These are phyloP conservation scores for Tursiops truncatus DNA, from an alignment of 2,113 vertebrate species.

Conservation along the genomic window DNA sequence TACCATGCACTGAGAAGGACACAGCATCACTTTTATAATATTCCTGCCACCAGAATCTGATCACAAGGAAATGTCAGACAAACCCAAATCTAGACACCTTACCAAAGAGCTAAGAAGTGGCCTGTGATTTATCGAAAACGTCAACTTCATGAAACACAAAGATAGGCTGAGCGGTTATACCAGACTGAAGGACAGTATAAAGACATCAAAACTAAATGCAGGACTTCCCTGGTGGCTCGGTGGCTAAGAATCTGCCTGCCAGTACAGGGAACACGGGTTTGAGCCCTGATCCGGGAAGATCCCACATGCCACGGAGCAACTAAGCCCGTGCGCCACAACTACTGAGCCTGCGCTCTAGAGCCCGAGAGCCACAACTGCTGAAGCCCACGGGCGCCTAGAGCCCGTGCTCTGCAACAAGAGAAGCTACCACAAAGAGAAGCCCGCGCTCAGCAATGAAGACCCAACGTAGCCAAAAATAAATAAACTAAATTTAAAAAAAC, in stretches of 20 bases:
- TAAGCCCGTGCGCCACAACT: too few species aligned
- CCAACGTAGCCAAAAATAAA: neutral
- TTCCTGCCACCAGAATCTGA: neutral
- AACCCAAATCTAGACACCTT: neutral
- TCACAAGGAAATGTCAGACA: neutral
- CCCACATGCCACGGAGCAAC: neutral
- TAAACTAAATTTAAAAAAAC: neutral
- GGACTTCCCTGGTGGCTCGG: neutral
- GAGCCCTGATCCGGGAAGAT: neutral
- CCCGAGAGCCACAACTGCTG: too few species aligned
- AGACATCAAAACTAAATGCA: neutral
- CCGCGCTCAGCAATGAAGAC: too few species aligned
- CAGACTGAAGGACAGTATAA: neutral
- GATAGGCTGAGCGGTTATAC: neutral
- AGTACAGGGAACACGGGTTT: neutral
- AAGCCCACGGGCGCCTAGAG: too few species aligned
- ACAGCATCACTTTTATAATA: neutral
- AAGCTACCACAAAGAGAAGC: too few species aligned
- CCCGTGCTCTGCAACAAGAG: too few species aligned
- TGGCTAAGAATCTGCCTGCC: neutral
- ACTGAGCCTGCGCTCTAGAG: too few species aligned
- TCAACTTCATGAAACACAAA: neutral
- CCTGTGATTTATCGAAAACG: neutral
- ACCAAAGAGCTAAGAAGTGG: neutral
- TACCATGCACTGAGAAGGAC: rapidly evolving